phyloP scores from a whole-genome alignment of 2,113 vertebrate species.

The Bos indicus region DNA sequence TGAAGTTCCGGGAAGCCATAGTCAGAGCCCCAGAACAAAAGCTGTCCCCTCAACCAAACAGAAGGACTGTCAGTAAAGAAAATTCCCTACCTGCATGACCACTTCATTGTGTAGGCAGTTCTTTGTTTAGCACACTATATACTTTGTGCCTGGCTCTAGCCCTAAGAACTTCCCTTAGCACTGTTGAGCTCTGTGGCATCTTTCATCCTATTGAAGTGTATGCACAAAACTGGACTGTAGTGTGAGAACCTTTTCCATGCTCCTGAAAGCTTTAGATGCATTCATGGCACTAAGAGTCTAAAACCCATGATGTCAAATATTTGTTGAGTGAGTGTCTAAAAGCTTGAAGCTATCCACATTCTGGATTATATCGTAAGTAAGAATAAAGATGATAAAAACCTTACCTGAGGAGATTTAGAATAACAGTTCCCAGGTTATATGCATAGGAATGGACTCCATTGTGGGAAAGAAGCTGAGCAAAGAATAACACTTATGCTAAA shows the following conservation, averaged over 20 bases:
- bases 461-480: neutral
- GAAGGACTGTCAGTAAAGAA: neutral
- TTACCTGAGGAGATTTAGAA: neutral
- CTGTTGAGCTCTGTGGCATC: neutral
- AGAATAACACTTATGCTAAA: accelerated
- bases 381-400: neutral
- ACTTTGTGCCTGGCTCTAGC: neutral
- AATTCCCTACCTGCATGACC: neutral
- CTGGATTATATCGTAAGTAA: neutral
- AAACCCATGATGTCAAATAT: neutral
- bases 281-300: neutral
- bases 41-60: neutral
- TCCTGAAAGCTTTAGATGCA: neutral
- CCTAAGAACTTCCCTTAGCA: neutral
- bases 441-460: neutral
- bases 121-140: neutral
- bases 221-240: neutral
- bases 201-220: neutral
- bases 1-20: neutral
- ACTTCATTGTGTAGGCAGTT: neutral
- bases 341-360: neutral
- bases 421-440: neutral
- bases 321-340: neutral
- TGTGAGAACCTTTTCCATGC: neutral
- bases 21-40: neutral